Evolutionary conservation across 2,113 vertebrate species (phyloP).

Genomic region (Alexandromys fortis): DNA sequence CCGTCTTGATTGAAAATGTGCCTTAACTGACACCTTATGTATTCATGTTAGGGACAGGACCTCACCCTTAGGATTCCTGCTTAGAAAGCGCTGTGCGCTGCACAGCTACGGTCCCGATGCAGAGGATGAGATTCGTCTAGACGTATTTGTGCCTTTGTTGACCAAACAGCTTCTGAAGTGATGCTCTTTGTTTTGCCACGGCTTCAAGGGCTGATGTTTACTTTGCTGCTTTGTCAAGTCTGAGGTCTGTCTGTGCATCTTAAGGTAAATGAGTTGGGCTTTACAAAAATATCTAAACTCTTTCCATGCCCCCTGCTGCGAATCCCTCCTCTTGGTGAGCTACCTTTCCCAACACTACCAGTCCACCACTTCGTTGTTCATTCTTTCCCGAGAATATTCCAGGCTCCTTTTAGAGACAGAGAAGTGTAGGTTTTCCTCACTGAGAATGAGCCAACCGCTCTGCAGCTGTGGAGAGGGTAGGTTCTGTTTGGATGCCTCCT

Average conservation of each 20-base stretch:
- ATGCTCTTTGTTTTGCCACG: constrained; percentile 14
- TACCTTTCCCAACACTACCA: constrained; percentile 72
- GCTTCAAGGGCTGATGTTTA: not conserved
- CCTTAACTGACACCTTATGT: constrained; percentile 38
- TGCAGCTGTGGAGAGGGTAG: no score
- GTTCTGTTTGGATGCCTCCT: not conserved
- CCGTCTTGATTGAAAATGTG: constrained; percentile 35
- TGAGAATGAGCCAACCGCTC: not conserved
- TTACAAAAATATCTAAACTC: not conserved
- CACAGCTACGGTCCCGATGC: not conserved
- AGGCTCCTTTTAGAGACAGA: not conserved
- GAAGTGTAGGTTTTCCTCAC: not conserved
- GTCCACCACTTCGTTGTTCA: constrained; percentile 21
- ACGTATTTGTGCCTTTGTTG: constrained; percentile 63
- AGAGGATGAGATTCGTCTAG: not conserved
- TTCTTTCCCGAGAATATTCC: not conserved
- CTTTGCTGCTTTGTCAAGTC: not conserved
- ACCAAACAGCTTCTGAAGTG: constrained; percentile 58
- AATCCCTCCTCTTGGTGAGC: not conserved
- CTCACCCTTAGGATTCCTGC: not conserved
- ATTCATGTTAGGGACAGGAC: not conserved
- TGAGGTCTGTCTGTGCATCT: not conserved
- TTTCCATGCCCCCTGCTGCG: not conserved
- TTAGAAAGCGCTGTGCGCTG: not conserved
- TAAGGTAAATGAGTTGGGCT: constrained; percentile 33